Conservation (phyloP, 2,888 invertebrate genomes). For the Lasioglossum lativentre region DNA sequence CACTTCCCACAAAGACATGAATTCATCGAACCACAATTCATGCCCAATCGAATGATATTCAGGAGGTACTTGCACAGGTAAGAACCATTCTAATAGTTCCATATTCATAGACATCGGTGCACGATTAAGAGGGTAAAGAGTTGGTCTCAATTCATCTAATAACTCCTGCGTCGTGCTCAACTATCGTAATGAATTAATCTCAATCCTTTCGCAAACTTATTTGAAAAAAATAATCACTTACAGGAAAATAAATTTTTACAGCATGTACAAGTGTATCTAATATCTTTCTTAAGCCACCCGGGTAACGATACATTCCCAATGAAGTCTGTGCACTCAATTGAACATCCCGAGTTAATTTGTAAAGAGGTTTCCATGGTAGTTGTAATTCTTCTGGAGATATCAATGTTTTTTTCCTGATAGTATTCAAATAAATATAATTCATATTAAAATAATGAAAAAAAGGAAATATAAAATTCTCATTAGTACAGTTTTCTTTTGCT, state of each 20-base stretch:
- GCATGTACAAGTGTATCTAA: constrained; percentile 74
- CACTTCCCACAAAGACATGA: constrained; percentile 91
- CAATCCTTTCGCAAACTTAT: constrained; percentile 10
- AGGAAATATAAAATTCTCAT: background rate
- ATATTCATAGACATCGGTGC: constrained; percentile 86
- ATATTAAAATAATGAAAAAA: background rate
- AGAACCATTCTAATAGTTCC: constrained; percentile 89
- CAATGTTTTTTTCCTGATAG: constrained; percentile 90
- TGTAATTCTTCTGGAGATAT: constrained; percentile 92
- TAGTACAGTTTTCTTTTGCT: background rate
- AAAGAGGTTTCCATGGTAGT: constrained; percentile 94
- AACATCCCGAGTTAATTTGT: constrained; percentile 81
- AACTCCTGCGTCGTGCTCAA: constrained; percentile 93
- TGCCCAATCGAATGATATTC: constrained; percentile 88
- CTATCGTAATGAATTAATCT: constrained; percentile 83
- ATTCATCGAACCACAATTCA: constrained; percentile 92
- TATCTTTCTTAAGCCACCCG: constrained; percentile 68
- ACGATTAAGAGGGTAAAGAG: constrained; percentile 90
- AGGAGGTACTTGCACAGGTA: constrained; percentile 90
- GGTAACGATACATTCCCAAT: constrained; percentile 87
- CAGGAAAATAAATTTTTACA: constrained; percentile 82
- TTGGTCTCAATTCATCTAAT: constrained; percentile 92
- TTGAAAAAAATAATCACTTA: constrained; percentile 81
- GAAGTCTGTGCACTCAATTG: constrained; percentile 85
- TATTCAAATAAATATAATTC: background rate